These are phyloP conservation scores for Chrysochloris asiatica DNA, from an alignment of 2,113 vertebrate species.

Conservation along the genomic window DNA sequence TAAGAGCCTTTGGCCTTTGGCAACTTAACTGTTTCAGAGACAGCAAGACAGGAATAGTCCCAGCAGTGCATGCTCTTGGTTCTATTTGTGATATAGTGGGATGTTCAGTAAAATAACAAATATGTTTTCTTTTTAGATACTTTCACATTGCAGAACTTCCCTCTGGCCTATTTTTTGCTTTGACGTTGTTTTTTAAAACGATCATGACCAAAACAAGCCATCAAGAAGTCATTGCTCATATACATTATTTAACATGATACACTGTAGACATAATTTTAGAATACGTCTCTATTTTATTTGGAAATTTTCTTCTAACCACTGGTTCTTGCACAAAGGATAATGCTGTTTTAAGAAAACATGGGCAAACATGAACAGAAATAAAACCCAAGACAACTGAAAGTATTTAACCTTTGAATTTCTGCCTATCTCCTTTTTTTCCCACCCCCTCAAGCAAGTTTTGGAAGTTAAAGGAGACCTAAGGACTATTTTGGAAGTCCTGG, in stretches of 20 bases:
- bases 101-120: background rate
- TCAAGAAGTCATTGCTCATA: background rate
- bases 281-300: conserved; percentile 44
- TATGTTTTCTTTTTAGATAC: background rate
- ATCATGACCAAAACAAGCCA: background rate
- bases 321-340: conserved; percentile 11
- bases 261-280: conserved; percentile 37
- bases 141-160: background rate
- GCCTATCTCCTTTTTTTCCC: conserved; percentile 28
- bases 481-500: conserved; percentile 60
- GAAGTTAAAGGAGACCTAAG: conserved; percentile 59
- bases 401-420: conserved; percentile 56
- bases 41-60: background rate
- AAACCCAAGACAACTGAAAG: conserved; percentile 56
- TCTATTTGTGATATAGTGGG: background rate
- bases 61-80: background rate
- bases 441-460: conserved; percentile 19
- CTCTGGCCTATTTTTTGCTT: background rate
- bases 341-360: conserved; percentile 18
- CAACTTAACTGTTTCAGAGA: background rate
- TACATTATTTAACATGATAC: background rate
- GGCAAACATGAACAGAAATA: conserved; percentile 49
- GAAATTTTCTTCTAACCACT: background rate
- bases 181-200: background rate
- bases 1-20: background rate